phyloP scores from a whole-genome alignment of 2,888 invertebrate genomes.

The Metallyticus violacea region DNA sequence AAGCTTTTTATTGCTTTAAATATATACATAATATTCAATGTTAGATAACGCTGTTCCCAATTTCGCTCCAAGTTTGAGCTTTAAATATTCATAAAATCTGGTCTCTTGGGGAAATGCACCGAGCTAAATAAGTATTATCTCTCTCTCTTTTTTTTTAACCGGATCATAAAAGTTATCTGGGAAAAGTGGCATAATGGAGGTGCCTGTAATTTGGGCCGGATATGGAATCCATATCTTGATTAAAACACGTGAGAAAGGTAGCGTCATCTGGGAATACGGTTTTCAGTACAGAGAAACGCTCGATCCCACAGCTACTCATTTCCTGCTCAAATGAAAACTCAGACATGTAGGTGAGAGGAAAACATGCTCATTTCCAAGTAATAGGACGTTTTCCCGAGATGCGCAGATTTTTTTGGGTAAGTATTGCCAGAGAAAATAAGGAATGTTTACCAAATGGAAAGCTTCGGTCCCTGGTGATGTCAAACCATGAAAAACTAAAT shows the following conservation, averaged over 20 bases:
- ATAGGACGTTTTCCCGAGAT: neutral
- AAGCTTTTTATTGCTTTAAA: neutral
- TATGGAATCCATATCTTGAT: neutral
- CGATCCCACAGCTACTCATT: neutral
- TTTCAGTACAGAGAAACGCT: neutral
- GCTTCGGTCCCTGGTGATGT: neutral
- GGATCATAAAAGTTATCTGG: neutral
- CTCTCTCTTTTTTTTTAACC: too few species aligned
- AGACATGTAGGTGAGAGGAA: neutral
- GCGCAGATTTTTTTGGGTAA: neutral
- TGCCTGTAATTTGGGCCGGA: neutral
- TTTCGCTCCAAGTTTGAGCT: neutral
- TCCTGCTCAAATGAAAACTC: neutral
- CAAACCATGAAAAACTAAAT: neutral
- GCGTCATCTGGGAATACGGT: neutral
- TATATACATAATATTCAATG: neutral
- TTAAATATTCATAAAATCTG: neutral
- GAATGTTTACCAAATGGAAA: neutral
- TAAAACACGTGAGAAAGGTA: neutral
- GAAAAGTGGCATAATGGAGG: neutral
- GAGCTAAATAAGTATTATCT: neutral
- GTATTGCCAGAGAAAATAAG: neutral
- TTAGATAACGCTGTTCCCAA: neutral
- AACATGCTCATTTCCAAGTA: neutral
- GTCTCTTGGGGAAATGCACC: neutral